Evolutionary conservation across 2,888 invertebrate genomes (phyloP).

Genomic region (Eugnorisma glareosa): DNA sequence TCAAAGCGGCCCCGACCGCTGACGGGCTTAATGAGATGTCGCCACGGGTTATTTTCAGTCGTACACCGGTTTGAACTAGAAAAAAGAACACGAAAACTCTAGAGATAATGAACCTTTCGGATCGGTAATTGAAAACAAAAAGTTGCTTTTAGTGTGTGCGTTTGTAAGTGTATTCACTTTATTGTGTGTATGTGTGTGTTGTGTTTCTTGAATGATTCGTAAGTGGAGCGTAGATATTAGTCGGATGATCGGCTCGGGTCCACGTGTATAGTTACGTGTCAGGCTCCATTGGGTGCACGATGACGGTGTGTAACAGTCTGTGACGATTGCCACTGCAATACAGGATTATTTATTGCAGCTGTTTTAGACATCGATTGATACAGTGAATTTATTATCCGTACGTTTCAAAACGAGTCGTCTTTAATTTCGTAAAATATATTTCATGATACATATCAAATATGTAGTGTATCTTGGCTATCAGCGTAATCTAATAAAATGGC

Average conservation of each 20-base stretch:
- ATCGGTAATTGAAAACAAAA: slow-evolving; percentile 76
- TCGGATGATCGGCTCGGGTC: slow-evolving; percentile 74
- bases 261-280: slow-evolving; percentile 76
- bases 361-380: slow-evolving; percentile 62
- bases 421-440: slow-evolving; percentile 27
- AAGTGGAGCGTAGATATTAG: slow-evolving; percentile 82
- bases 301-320: slow-evolving; percentile 75
- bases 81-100: slow-evolving; percentile 71
- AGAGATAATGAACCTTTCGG: slow-evolving; percentile 74
- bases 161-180: slow-evolving; percentile 29
- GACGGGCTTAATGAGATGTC: slow-evolving; percentile 90
- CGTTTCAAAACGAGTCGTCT: slow-evolving; percentile 42
- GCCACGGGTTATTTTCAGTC: slow-evolving; percentile 88
- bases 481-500: slow-evolving; percentile 49
- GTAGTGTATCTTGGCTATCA: slow-evolving; percentile 23
- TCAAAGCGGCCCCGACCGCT: slow-evolving; percentile 85
- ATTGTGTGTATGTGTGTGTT: slow-evolving; percentile 61
- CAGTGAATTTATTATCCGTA: slow-evolving; percentile 54
- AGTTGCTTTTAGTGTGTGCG: slow-evolving; percentile 55
- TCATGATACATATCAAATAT: slow-evolving; percentile 6
- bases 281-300: slow-evolving; percentile 80
- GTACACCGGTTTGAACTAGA: slow-evolving; percentile 72
- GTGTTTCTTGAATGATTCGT: slow-evolving; percentile 83
- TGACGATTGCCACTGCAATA: slow-evolving; percentile 73
- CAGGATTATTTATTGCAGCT: slow-evolving; percentile 66